These are phyloP conservation scores for Malurus elegans DNA, from an alignment of 2,113 vertebrate genomes.

Conservation along the genomic window DNA sequence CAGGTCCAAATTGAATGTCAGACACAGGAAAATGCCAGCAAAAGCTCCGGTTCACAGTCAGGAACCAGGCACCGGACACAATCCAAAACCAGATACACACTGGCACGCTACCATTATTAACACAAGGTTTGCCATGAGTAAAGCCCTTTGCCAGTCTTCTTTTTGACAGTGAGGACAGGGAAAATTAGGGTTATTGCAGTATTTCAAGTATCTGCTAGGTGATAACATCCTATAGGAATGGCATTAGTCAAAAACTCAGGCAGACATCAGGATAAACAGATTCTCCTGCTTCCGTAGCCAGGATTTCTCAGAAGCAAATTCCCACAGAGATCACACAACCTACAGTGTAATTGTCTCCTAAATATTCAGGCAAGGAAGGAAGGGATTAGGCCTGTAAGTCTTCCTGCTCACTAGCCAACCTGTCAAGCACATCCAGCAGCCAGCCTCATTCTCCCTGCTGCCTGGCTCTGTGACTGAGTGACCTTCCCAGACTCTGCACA, in stretches of 20 bases:
- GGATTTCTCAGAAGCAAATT: neutral
- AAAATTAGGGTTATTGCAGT: neutral
- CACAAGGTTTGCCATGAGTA: neutral
- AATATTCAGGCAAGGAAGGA: neutral
- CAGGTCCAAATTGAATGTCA: slow-evolving; percentile 37
- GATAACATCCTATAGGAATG: neutral
- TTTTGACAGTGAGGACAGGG: neutral
- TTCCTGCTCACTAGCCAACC: neutral
- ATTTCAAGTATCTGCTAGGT: neutral
- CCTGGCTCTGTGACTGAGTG: neutral
- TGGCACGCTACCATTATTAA: neutral
- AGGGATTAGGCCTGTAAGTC: neutral
- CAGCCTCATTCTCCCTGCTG: neutral
- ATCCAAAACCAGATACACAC: neutral
- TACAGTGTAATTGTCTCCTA: neutral
- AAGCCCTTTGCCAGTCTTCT: neutral
- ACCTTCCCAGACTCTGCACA: neutral
- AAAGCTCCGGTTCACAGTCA: neutral
- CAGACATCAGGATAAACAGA: neutral
- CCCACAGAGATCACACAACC: neutral
- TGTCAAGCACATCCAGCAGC: neutral
- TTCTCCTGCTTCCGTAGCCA: neutral
- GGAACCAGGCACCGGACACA: neutral
- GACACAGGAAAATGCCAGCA: slow-evolving; percentile 34
- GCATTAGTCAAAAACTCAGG: neutral